phyloP scores from a whole-genome alignment of 2,113 vertebrate genomes.

The Chlamydotis undulata region DNA sequence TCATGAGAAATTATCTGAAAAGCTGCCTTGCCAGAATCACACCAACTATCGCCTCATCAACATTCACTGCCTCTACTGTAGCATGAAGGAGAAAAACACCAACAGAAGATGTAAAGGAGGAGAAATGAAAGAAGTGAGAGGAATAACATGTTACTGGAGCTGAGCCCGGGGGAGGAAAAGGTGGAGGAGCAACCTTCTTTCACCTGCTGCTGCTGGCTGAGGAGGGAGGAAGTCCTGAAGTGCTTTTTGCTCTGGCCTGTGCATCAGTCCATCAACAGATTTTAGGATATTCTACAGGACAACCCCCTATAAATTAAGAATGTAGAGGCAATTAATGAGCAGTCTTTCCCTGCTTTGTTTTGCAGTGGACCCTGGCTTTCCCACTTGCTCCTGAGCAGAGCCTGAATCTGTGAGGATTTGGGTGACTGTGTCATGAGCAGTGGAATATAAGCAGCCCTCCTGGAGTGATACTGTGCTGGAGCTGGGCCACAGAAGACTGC shows the following conservation, averaged over 20 bases:
- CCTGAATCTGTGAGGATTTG: not conserved
- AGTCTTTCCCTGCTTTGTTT: not conserved
- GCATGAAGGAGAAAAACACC: conserved; percentile 6
- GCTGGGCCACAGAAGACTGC: not conserved
- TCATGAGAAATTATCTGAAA: not conserved
- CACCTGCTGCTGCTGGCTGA: not conserved
- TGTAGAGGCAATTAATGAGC: not conserved
- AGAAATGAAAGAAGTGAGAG: not conserved
- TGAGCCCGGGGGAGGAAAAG: not conserved
- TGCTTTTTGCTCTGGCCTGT: not conserved
- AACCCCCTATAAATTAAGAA: not conserved
- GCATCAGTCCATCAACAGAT: not conserved
- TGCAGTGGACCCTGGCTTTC: not conserved
- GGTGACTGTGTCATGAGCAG: not conserved
- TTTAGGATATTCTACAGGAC: not conserved
- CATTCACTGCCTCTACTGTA: not conserved
- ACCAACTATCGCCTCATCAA: not conserved
- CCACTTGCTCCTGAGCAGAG: not conserved
- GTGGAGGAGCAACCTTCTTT: not conserved
- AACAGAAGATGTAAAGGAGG: not conserved
- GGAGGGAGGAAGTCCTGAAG: not conserved
- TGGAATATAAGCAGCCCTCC: not conserved
- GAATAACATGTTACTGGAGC: not conserved
- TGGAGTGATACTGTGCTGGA: not conserved
- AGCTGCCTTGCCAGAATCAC: not conserved